Conservation (phyloP, 2,888 invertebrate genomes). For the Neoascia interrupta region DNA sequence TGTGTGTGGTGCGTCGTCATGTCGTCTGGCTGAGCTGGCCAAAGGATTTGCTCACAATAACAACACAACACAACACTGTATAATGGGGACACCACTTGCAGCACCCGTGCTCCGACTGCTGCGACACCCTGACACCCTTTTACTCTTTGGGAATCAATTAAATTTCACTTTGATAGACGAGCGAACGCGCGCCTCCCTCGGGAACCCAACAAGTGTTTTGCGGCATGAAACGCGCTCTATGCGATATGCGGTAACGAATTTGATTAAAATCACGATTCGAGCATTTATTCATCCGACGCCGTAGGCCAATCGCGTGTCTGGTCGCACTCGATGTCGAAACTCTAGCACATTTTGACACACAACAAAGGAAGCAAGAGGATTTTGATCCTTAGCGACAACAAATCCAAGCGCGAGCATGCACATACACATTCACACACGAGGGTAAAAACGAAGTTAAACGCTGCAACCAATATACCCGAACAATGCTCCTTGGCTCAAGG, state of each 20-base stretch:
- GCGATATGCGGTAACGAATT: slow-evolving; percentile 30
- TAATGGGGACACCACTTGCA: too few species aligned
- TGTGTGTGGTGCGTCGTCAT: slow-evolving; percentile 8
- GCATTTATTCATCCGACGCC: slow-evolving; percentile 32
- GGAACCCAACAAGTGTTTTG: slow-evolving; percentile 60
- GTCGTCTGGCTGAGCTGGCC: slow-evolving; percentile 27
- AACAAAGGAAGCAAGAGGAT: too few species aligned
- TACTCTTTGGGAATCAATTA: slow-evolving; percentile 58
- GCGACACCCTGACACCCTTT: slow-evolving; percentile 21
- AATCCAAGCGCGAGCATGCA: too few species aligned
- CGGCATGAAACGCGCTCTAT: too few species aligned
- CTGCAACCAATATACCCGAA: slow-evolving; percentile 37
- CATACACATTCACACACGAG: slow-evolving; percentile 13
- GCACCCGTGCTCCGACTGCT: too few species aligned
- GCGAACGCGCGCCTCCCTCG: slow-evolving; percentile 7
- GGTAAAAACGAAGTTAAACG: slow-evolving; percentile 24
- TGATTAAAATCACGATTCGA: slow-evolving; percentile 52
- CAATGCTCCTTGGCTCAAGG: slow-evolving; percentile 11
- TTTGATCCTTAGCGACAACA: too few species aligned
- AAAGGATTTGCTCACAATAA: slow-evolving; percentile 26
- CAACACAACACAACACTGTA: slow-evolving; percentile 32
- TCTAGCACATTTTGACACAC: too few species aligned
- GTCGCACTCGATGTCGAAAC: too few species aligned
- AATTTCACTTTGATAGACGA: slow-evolving; percentile 55
- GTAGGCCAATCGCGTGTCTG: too few species aligned